Evolutionary conservation across 2,797 vertebrate genomes (phyloP), one percentile per base, ranked within the genome.

Genomic region (Muscicapa striata): DNA sequence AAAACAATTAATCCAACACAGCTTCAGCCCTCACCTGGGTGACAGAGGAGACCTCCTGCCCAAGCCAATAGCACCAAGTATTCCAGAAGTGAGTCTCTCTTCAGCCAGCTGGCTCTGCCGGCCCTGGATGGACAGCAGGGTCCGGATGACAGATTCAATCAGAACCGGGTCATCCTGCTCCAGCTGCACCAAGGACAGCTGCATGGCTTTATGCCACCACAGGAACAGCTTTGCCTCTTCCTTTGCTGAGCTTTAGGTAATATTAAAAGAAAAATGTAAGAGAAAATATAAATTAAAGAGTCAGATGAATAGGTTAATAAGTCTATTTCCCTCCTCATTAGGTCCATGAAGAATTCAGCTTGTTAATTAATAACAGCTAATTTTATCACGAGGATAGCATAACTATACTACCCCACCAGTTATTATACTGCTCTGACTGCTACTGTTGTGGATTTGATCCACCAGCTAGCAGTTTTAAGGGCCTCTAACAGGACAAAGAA

Each of bases 211-310:
- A 94, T 99, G 99, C 99, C 99, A 99, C 99, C 99, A 99, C 29
- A 99, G 97, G 89, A 99, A 99, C 91, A 99, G 98, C 95, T 99
- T 99, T 49, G 99, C 98, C 94, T 99, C 99, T 49, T 99, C 98
- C 41, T 96, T 97, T 14, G 97, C 91, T 57, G 98, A 98, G 83
- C 99, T 99, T 95, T 26, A 64, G 58, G 45, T 24, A 66, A 78
- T 34, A 93, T 70, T 15, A 43, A 64, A 52, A 54, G 11, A 63
- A 73, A 19, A 46, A 73, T 1, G 6, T 2, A 15, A 70, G 46
- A 48, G 15, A 58, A 87, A 22, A 61, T 29, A 20, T 5, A 57
- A 72, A 68, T 73, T 26, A 38, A 63, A 64, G 1, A n/a, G 13
- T 68, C 29, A 68, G 22, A 41, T 26, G 13, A 19, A 43, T 0